Base-by-base conservation (phyloP, 2,888 invertebrate species). In the Lepidocyrtoides sp. region DNA sequence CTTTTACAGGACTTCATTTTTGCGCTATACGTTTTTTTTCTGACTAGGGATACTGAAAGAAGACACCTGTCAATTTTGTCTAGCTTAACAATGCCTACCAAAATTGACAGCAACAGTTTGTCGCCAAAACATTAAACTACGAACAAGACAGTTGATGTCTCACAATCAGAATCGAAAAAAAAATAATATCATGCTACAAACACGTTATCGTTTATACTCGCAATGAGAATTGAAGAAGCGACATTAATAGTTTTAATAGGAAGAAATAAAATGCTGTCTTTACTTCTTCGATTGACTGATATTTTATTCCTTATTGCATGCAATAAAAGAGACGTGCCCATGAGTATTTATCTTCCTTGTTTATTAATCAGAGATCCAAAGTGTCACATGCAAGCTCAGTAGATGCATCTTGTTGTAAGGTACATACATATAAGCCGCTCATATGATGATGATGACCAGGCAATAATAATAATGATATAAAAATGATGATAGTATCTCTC, bases 301-400 rank as follows among this genome's bases (percentile, higher is more conserved):
- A 29, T 14, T 63, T 26, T 63, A 63, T 63, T 63, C 63, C 63
- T 63, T 63, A 63, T 63, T 63, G 63, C 63, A 29, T 63, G 63
- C 63, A 63, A 63, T 63, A 63, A 63, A 63, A 63, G 26, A 3
- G 8, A 1, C 1, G 26, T 63, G 63, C 29, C 63, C 63, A 63
- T 63, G 63, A 63, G 63, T 63, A 63, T 63, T 63, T 29, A 63
- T 63, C 63, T 63, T 63, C 63, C 63, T 63, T 12, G 63, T 63
- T 63, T 10, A 63, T 57, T 57, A 57, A 57, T 57, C 57, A 57
- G 23, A 17, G 3, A n/a, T n/a, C 29, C 26, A 63, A 29, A 26
- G 29, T 10, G 57, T 57, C 17, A 20, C 17, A n/a, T n/a, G n/a
- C n/a, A n/a, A n/a, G n/a, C n/a, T n/a, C n/a, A n/a, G n/a, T n/a